Evolutionary conservation across 2,113 vertebrate genomes (phyloP).

Genomic region (Galbula dea): DNA sequence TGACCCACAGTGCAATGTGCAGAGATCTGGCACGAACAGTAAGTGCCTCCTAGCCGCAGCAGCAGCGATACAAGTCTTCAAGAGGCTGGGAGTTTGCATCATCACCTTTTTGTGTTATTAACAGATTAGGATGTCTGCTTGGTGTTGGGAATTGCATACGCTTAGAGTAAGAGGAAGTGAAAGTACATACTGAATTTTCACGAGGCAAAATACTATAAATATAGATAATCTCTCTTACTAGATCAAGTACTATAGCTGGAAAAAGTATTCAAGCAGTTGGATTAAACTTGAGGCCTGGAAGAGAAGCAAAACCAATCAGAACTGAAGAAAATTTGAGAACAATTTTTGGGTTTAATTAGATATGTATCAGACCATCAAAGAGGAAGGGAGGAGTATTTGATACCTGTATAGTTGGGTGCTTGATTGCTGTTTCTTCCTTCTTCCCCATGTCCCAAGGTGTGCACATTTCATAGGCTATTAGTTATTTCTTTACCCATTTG

Average conservation of each 20-base stretch:
- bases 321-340: background rate
- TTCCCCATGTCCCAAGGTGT: background rate
- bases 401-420: background rate
- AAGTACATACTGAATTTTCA: background rate
- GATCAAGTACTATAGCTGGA: background rate
- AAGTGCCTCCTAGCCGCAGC: constrained; percentile 62
- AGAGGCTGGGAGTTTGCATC: background rate
- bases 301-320: background rate
- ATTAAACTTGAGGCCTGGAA: background rate
- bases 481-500: background rate
- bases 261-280: background rate
- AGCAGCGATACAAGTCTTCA: background rate
- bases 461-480: background rate
- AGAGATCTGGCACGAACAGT: constrained; percentile 88
- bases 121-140: background rate
- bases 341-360: background rate
- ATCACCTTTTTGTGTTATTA: background rate
- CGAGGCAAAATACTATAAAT: background rate
- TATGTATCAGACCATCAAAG: background rate
- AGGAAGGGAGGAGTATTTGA: background rate
- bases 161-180: background rate
- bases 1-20: constrained; percentile 80
- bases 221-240: background rate
- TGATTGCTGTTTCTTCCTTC: background rate
- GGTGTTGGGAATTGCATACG: background rate